These are phyloP conservation scores for Sthenelais limicola DNA, from an alignment of 2,888 invertebrate genomes.

Conservation along the genomic window DNA sequence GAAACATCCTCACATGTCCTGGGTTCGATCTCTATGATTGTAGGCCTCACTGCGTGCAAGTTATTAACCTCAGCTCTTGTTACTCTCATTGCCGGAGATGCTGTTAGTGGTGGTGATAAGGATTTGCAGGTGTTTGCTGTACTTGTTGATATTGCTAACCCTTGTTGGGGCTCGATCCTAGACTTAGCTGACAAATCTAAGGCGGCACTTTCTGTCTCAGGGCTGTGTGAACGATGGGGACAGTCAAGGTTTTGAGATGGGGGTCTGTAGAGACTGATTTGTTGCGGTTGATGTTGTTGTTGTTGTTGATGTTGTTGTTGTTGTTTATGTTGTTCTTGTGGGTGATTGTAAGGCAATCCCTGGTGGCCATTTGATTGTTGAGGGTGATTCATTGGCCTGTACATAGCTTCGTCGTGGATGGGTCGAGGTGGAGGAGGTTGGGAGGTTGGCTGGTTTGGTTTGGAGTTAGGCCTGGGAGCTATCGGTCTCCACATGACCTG, in stretches of 20 bases:
- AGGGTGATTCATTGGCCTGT: not conserved
- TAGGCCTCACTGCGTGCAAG: not conserved
- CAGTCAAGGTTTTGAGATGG: too few relatives aligned
- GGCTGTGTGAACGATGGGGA: slow-evolving; percentile 11
- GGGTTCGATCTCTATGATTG: slow-evolving; percentile 23
- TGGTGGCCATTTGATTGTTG: slow-evolving; percentile 2
- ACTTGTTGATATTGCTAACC: too few relatives aligned
- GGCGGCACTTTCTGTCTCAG: slow-evolving; percentile 8
- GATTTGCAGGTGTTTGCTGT: too few relatives aligned
- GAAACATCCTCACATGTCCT: not conserved
- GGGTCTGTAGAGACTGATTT: too few relatives aligned
- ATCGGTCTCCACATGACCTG: too few relatives aligned
- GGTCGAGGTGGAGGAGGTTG: not conserved
- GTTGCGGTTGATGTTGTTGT: slow-evolving; percentile 1
- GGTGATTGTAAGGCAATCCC: not conserved
- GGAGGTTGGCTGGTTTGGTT: too few relatives aligned
- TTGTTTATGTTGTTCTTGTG: not conserved
- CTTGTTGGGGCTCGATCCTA: not conserved
- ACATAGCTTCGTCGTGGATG: not conserved
- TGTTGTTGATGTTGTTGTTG: slow-evolving; percentile 25
- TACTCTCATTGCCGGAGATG: too few relatives aligned
- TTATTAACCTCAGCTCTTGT: slow-evolving; percentile 14
- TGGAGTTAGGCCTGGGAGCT: too few relatives aligned
- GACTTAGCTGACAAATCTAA: slow-evolving; percentile 41
- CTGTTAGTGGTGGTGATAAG: too few relatives aligned